Evolutionary conservation across 1,140 invertebrate genomes (phyloP).

Genomic region (Drosophila kohkoa): DNA sequence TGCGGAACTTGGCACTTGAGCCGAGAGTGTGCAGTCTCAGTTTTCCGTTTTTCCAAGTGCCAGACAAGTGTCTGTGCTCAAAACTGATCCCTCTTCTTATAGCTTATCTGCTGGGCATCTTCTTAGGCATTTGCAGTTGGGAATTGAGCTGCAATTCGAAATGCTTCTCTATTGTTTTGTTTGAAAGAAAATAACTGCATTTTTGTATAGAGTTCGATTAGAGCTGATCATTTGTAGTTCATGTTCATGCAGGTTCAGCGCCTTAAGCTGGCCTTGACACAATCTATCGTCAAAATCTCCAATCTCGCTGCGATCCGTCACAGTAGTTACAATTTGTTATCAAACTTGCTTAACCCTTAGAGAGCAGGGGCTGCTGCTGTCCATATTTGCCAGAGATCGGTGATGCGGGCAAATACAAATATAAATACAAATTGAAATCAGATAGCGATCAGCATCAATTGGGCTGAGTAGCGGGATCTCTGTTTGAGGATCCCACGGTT

Average conservation of each 20-base stretch:
- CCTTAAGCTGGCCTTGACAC: slow-evolving; percentile 3
- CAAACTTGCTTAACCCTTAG: slow-evolving; percentile 33
- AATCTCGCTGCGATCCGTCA: slow-evolving; percentile 30
- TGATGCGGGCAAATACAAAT: slow-evolving; percentile 56
- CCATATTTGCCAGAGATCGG: neutral
- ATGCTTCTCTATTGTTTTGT: neutral
- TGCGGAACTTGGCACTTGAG: slow-evolving; percentile 69
- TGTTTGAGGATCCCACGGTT: slow-evolving; percentile 58
- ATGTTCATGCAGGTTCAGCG: slow-evolving; percentile 8
- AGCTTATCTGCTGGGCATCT: slow-evolving; percentile 3
- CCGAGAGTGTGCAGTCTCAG: slow-evolving; percentile 54
- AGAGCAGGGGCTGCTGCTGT: neutral
- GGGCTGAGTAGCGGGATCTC: slow-evolving; percentile 48
- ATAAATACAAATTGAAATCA: slow-evolving; percentile 57
- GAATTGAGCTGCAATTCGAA: neutral
- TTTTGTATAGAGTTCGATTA: neutral
- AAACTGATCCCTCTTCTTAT: slow-evolving; percentile 9
- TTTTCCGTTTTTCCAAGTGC: slow-evolving; percentile 56
- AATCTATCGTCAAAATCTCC: neutral
- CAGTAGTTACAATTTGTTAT: slow-evolving; percentile 35
- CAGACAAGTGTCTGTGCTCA: slow-evolving; percentile 27
- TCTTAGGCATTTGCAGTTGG: neutral
- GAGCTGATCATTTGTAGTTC: neutral
- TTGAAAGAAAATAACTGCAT: neutral
- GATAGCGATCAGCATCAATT: slow-evolving; percentile 66